Evolutionary conservation across 2,113 vertebrate species (phyloP).

Genomic region (Calonectris borealis): DNA sequence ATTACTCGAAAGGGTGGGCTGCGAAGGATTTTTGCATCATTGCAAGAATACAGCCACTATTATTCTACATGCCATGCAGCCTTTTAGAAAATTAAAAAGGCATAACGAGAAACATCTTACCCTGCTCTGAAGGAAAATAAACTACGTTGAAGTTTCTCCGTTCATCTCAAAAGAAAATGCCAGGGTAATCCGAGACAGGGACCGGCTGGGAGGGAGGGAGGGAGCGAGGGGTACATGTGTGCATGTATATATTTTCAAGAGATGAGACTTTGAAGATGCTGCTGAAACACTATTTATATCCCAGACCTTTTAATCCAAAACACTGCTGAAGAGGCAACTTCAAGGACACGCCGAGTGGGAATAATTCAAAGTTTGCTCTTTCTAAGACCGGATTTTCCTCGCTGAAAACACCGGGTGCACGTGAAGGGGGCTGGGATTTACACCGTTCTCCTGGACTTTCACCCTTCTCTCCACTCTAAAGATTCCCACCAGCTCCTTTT

Average conservation of each 20-base stretch:
- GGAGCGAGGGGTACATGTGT: not conserved
- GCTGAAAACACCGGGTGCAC: not conserved
- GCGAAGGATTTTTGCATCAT: not conserved
- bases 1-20: not conserved
- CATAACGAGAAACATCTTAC: slow-evolving; percentile 18
- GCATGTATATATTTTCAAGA: not conserved
- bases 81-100: slow-evolving; percentile 43
- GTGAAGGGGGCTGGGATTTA: not conserved
- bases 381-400: not conserved
- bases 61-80: not conserved
- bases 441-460: not conserved
- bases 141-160: not conserved
- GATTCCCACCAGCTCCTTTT: not conserved
- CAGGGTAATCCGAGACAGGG: not conserved
- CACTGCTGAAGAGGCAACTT: not conserved
- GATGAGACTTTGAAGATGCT: not conserved
- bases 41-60: not conserved
- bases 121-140: not conserved
- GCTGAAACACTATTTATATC: not conserved
- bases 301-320: not conserved
- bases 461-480: not conserved
- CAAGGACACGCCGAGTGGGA: not conserved
- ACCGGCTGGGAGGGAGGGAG: not conserved
- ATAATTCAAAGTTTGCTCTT: not conserved
- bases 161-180: not conserved